Evolutionary conservation across 2,797 vertebrate genomes (phyloP).

Genomic region (Pyrocephalus nanus): DNA sequence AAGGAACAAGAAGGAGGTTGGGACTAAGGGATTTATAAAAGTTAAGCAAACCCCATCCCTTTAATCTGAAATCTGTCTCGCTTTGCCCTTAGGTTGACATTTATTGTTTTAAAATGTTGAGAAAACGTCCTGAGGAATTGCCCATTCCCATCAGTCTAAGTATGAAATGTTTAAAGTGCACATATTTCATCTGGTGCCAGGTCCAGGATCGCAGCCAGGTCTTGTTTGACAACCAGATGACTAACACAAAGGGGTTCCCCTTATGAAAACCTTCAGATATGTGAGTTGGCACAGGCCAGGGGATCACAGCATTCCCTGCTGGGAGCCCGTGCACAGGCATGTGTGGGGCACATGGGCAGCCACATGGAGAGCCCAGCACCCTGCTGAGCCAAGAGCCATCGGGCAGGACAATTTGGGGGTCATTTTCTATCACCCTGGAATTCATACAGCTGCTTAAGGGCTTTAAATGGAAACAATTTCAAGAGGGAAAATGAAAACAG

Average conservation of each 20-base stretch:
- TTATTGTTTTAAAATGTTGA: constrained; percentile 60
- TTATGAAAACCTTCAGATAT: constrained; percentile 25
- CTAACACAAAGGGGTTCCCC: constrained; percentile 67
- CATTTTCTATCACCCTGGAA: not conserved
- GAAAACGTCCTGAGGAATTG: constrained; percentile 41
- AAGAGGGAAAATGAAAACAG: not conserved
- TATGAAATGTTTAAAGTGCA: constrained; percentile 53
- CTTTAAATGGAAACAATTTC: not conserved
- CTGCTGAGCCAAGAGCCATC: not conserved
- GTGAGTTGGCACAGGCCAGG: constrained; percentile 20
- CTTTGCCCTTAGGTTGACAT: constrained; percentile 34
- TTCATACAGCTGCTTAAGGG: not conserved
- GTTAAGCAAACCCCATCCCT: not conserved
- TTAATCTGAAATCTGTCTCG: constrained; percentile 16
- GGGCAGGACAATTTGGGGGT: not conserved
- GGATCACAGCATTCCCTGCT: constrained; percentile 16
- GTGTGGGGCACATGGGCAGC: constrained; percentile 22
- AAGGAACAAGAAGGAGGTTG: not conserved
- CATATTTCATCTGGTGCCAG: constrained; percentile 66
- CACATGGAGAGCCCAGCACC: not conserved
- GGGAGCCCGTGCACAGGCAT: not conserved
- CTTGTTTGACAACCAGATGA: constrained; percentile 71
- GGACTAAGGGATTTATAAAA: not conserved
- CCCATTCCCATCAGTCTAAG: constrained; percentile 38
- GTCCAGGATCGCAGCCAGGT: constrained; percentile 53